Evolutionary conservation across 2,113 vertebrate genomes (phyloP).

Genomic region (Scophthalmus maximus): DNA sequence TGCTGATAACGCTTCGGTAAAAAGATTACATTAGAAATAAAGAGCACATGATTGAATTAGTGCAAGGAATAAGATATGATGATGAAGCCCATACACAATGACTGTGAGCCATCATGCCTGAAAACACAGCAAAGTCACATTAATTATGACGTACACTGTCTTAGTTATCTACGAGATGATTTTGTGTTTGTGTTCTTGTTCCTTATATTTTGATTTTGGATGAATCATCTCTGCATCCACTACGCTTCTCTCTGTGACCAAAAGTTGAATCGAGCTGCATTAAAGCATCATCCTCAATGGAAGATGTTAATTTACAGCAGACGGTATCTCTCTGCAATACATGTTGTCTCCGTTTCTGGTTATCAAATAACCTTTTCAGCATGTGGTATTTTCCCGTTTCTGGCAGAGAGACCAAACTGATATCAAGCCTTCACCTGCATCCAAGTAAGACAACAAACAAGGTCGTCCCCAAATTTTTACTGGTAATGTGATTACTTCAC

Average conservation of each 20-base stretch:
- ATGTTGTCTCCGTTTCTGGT: constrained; percentile 32
- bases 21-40: constrained; percentile 72
- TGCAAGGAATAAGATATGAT: constrained; percentile 59
- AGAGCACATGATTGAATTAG: constrained; percentile 70
- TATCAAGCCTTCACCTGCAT: background rate
- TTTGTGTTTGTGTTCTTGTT: constrained; percentile 52
- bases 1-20: constrained; percentile 66
- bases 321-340: constrained; percentile 4
- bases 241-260: constrained; percentile 20
- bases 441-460: background rate
- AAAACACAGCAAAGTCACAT: constrained; percentile 42
- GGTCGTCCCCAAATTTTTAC: background rate
- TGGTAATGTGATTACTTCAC: background rate
- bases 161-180: constrained; percentile 59
- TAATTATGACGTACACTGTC: constrained; percentile 33
- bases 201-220: constrained; percentile 54
- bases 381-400: constrained; percentile 19
- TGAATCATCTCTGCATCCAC: constrained; percentile 36
- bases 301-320: constrained; percentile 26
- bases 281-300: constrained; percentile 31
- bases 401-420: background rate
- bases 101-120: constrained; percentile 51
- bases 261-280: constrained; percentile 45
- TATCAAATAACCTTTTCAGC: constrained; percentile 32
- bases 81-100: constrained; percentile 46